These are phyloP conservation scores for Lepidurus apus DNA, from an alignment of 1,140 invertebrate genomes.

Conservation along the genomic window DNA sequence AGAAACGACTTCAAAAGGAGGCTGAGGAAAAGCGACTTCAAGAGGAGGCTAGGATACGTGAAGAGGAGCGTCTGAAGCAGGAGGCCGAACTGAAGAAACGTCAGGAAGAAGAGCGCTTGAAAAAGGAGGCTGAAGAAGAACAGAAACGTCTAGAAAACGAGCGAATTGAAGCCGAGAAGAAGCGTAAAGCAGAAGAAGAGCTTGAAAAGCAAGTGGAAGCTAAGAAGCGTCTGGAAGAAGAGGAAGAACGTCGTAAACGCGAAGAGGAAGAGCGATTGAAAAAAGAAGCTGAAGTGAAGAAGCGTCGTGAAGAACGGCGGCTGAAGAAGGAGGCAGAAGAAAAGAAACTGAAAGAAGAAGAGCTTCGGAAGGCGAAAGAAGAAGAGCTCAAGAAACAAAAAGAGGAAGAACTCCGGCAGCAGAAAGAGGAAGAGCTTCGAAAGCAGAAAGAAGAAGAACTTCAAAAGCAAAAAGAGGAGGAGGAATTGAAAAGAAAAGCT, in stretches of 20 bases:
- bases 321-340: slow-evolving; percentile 38
- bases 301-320: slow-evolving; percentile 36
- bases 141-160: slow-evolving; percentile 24
- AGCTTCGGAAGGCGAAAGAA: slow-evolving; percentile 26
- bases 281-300: slow-evolving; percentile 37
- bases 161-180: not conserved
- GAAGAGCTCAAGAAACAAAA: slow-evolving; percentile 28
- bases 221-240: slow-evolving; percentile 35
- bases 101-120: slow-evolving; percentile 37
- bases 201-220: slow-evolving; percentile 35
- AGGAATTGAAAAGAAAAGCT: slow-evolving; percentile 18
- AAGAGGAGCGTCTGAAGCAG: slow-evolving; percentile 12
- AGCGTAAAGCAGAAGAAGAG: slow-evolving; percentile 37
- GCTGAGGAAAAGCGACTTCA: slow-evolving; percentile 32
- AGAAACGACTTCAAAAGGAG: slow-evolving; percentile 32
- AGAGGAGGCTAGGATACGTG: slow-evolving; percentile 12
- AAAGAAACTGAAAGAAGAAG: slow-evolving; percentile 36
- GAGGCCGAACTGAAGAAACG: slow-evolving; percentile 25
- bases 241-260: slow-evolving; percentile 34
- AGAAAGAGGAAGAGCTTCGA: slow-evolving; percentile 29
- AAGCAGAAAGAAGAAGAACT: not conserved
- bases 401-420: slow-evolving; percentile 29
- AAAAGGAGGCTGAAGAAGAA: slow-evolving; percentile 34
- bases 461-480: slow-evolving; percentile 19
- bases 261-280: slow-evolving; percentile 33